A percentile compares a stretch with the other conserved stretches of the same genome.
phyloP scores from a whole-genome alignment of 1,140 invertebrate species.

The Muscidifurax raptorellus region DNA sequence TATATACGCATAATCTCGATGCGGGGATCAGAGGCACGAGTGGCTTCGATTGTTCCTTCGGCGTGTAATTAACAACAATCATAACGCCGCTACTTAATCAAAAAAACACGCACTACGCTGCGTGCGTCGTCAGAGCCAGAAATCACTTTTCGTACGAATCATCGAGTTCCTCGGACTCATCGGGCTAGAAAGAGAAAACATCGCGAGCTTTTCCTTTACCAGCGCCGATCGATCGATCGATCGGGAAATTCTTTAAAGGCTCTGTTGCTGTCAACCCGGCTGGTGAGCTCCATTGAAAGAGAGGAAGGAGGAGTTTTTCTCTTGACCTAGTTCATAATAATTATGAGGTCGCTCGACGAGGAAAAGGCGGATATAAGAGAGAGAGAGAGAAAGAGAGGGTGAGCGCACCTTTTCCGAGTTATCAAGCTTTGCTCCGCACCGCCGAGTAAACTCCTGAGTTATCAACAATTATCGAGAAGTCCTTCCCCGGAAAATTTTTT shows the following conservation, averaged over 20 bases:
- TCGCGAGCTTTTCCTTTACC: neutral
- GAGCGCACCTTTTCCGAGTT: neutral
- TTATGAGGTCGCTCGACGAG: neutral
- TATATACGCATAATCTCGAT: too few relatives aligned
- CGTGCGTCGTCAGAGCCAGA: too few relatives aligned
- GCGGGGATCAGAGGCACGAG: neutral
- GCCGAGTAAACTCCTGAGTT: neutral
- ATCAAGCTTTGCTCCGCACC: too few relatives aligned
- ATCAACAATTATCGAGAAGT: neutral
- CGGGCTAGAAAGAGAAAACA: neutral
- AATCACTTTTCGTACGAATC: neutral
- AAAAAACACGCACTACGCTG: too few relatives aligned
- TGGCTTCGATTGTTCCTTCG: neutral
- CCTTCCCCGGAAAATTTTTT: neutral
- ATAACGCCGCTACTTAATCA: too few relatives aligned
- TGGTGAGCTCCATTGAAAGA: neutral
- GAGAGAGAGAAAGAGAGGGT: neutral
- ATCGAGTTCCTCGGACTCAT: neutral
- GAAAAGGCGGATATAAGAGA: neutral
- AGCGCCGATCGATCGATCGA: neutral
- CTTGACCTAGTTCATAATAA: neutral
- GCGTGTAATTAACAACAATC: conserved; percentile 20
- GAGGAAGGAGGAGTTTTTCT: neutral
- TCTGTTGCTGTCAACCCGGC: neutral
- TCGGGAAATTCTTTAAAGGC: neutral